phyloP scores from a whole-genome alignment of 2,113 vertebrate species.

The Gambusia affinis region DNA sequence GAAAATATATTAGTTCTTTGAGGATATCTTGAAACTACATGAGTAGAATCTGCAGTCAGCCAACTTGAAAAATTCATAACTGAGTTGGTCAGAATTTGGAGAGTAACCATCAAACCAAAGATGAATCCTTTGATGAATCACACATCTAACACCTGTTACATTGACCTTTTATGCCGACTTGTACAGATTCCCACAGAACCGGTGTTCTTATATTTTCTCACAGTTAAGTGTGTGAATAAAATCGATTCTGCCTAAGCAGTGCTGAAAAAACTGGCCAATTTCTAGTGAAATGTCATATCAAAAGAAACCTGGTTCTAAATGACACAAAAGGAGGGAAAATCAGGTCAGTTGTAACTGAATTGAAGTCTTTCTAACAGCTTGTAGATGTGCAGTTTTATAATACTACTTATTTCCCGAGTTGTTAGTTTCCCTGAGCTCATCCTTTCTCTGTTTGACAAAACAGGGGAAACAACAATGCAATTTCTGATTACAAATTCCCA shows the following conservation, averaged over 20 bases:
- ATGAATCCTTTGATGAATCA: not conserved
- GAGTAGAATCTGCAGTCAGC: not conserved
- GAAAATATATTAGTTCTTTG: not conserved
- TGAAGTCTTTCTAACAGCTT: not conserved
- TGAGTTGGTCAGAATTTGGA: not conserved
- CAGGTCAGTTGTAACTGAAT: not conserved
- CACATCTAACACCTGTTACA: not conserved
- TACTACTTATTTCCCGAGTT: not conserved
- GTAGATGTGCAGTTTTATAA: not conserved
- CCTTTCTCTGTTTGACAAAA: not conserved
- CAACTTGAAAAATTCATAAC: not conserved
- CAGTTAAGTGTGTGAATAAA: not conserved
- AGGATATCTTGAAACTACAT: not conserved
- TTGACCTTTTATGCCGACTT: not conserved
- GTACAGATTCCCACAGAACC: not conserved
- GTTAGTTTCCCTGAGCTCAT: not conserved
- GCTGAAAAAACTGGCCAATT: not conserved
- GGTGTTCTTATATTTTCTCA: not conserved
- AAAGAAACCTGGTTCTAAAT: not conserved
- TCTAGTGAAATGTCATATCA: not conserved
- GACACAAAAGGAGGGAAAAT: not conserved
- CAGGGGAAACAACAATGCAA: not conserved
- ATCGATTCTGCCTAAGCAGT: not conserved
- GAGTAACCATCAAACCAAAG: conserved; percentile 5
- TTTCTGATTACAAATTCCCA: not conserved